Evolutionary conservation across 2,888 invertebrate species (phyloP), one percentile per base, ranked within the genome.

Genomic region (Lochmaea crataegi): DNA sequence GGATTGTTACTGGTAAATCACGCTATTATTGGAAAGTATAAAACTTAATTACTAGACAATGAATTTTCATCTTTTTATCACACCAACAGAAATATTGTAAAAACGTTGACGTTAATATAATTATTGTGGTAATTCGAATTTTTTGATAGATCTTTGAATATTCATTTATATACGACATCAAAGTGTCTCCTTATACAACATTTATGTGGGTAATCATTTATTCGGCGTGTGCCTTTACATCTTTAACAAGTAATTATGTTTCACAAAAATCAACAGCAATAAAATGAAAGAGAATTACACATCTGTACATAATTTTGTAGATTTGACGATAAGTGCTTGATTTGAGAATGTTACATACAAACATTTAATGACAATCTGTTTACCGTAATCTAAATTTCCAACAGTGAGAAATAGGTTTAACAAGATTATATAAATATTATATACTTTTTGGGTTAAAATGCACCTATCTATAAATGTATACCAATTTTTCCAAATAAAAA

Each of bases 141-240:
- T n/a, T 41, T 41, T 41, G 11, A 11, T n/a, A n/a, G n/a, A n/a
- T n/a, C n/a, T n/a, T n/a, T n/a, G n/a, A n/a, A n/a, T n/a, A 41
- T 41, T 7, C 2, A 12, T n/a, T n/a, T 11, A 16, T 9, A 11
- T 38, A 22, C 56, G 67, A 42, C 18, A 45, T 14, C 16, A 26
- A 60, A 68, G 32, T 26, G 58, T 58, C 60, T 67, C 57, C 42
- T 67, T 67, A 60, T 22, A 38, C 58, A 41, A 67, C 38, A 67
- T 60, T 58, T 12, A 67, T 67, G 68, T 68, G 68, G 61, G 60
- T 61, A 68, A 68, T 68, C 68, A 48, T 68, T 22, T 42, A 67
- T n/a, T n/a, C n/a, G n/a, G n/a, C n/a, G n/a, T n/a, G n/a, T n/a
- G n/a, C n/a, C n/a, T n/a, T n/a, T n/a, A n/a, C n/a, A n/a, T n/a